These are phyloP conservation scores for Chionodraco myersi DNA, from an alignment of 2,113 vertebrate genomes.

Conservation along the genomic window DNA sequence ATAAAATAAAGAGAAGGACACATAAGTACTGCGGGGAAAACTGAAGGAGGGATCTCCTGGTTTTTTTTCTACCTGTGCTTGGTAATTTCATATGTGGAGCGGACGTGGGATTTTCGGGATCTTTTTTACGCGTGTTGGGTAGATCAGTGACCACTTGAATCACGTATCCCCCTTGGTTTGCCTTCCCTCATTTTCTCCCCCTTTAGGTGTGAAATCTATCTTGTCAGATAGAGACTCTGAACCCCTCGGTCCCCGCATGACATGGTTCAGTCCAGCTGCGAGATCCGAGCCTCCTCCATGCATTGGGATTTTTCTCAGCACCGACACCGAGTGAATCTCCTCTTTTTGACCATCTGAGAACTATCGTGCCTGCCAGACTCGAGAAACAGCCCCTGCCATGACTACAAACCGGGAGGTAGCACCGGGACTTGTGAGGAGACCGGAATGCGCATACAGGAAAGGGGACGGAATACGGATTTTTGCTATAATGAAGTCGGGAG, in stretches of 20 bases:
- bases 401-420: constrained; percentile 82
- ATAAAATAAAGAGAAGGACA: constrained; percentile 54
- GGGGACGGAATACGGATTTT: constrained; percentile 86
- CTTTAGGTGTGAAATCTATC: constrained; percentile 77
- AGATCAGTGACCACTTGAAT: constrained; percentile 70
- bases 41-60: constrained; percentile 54
- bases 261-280: constrained; percentile 95
- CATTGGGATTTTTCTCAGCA: constrained; percentile 89
- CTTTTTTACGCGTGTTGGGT: constrained; percentile 27
- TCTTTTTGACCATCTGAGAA: constrained; percentile 83
- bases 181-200: constrained; percentile 17
- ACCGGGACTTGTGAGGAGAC: constrained; percentile 78
- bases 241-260: constrained; percentile 85
- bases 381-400: constrained; percentile 84
- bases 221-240: constrained; percentile 75
- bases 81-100: constrained; percentile 47
- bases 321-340: constrained; percentile 86
- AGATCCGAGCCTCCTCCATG: constrained; percentile 90
- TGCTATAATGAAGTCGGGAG: constrained; percentile 87
- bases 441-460: constrained; percentile 85
- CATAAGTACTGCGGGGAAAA: constrained; percentile 51
- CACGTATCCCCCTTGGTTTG: constrained; percentile 42
- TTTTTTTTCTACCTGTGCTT: constrained; percentile 41
- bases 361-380: constrained; percentile 71
- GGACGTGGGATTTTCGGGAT: constrained; percentile 52